Conservation (phyloP, 2,797 vertebrate genomes). For the Amblyraja radiata region DNA sequence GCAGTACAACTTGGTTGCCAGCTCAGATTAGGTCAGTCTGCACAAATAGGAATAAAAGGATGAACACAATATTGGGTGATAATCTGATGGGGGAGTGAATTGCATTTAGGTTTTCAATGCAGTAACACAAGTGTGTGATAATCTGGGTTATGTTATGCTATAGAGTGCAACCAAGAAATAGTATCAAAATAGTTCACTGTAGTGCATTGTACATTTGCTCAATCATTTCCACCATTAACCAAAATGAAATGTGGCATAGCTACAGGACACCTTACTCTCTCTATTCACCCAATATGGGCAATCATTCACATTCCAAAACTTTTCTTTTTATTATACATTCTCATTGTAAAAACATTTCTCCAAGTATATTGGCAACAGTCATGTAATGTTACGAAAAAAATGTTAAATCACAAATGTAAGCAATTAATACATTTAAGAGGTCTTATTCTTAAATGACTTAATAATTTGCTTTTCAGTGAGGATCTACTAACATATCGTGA, state of each 20-base stretch:
- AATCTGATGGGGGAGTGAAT: background rate
- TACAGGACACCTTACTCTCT: slow-evolving; percentile 42
- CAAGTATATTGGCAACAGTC: slow-evolving; percentile 8
- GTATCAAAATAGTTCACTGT: slow-evolving; percentile 21
- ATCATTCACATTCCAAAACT: slow-evolving; percentile 45
- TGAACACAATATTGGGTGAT: background rate
- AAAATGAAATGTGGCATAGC: slow-evolving; percentile 23
- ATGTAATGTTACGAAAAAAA: background rate
- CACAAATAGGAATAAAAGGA: background rate
- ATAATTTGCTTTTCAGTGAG: slow-evolving; percentile 30
- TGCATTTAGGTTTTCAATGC: slow-evolving; percentile 3
- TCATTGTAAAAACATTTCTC: slow-evolving; percentile 28
- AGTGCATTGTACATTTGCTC: slow-evolving; percentile 19
- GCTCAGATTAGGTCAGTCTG: background rate
- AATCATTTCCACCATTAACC: background rate
- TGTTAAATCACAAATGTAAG: slow-evolving; percentile 12
- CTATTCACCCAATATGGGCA: slow-evolving; percentile 56
- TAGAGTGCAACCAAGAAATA: slow-evolving; percentile 26
- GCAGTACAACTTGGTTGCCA: background rate
- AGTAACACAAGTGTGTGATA: slow-evolving; percentile 2
- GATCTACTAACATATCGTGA: slow-evolving; percentile 1
- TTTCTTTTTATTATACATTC: slow-evolving; percentile 39
- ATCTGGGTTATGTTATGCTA: background rate
- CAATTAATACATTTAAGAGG: slow-evolving; percentile 28
- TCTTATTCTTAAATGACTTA: slow-evolving; percentile 27